phyloP scores from a whole-genome alignment of 2,113 vertebrate genomes.

The Triplophysa dalaica region DNA sequence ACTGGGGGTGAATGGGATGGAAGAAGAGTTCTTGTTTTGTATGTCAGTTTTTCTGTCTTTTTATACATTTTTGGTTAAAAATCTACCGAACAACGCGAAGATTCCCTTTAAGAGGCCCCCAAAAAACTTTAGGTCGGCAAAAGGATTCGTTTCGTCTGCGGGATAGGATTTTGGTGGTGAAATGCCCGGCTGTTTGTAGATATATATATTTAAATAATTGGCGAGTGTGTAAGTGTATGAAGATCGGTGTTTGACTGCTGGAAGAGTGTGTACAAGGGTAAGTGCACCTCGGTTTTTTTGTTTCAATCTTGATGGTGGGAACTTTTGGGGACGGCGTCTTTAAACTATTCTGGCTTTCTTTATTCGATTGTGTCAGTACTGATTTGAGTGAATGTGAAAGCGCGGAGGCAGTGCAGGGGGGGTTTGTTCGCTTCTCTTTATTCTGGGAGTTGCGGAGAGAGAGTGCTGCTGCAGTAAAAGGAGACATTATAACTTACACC shows the following conservation, averaged over 20 bases:
- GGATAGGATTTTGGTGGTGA: slow-evolving; percentile 52
- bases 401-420: slow-evolving; percentile 32
- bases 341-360: slow-evolving; percentile 27
- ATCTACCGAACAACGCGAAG: slow-evolving; percentile 31
- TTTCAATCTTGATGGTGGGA: slow-evolving; percentile 42
- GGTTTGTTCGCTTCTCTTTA: slow-evolving; percentile 59
- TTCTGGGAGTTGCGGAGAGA: slow-evolving; percentile 58
- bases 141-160: slow-evolving; percentile 45
- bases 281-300: slow-evolving; percentile 57
- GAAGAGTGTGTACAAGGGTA: slow-evolving; percentile 63
- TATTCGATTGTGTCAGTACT: neutral
- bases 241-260: slow-evolving; percentile 59
- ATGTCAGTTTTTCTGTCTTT: slow-evolving; percentile 67
- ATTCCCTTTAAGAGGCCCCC: slow-evolving; percentile 25
- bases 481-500: slow-evolving; percentile 30
- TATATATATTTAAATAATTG: slow-evolving; percentile 68
- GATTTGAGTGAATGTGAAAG: slow-evolving; percentile 35
- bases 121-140: slow-evolving; percentile 36
- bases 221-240: slow-evolving; percentile 60
- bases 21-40: slow-evolving; percentile 72
- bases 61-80: slow-evolving; percentile 54
- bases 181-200: slow-evolving; percentile 63
- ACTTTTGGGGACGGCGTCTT: slow-evolving; percentile 53
- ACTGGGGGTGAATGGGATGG: slow-evolving; percentile 74
- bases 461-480: slow-evolving; percentile 36